Conservation (phyloP, 2,797 vertebrate species). For the Oreonectes daqikongensis region DNA sequence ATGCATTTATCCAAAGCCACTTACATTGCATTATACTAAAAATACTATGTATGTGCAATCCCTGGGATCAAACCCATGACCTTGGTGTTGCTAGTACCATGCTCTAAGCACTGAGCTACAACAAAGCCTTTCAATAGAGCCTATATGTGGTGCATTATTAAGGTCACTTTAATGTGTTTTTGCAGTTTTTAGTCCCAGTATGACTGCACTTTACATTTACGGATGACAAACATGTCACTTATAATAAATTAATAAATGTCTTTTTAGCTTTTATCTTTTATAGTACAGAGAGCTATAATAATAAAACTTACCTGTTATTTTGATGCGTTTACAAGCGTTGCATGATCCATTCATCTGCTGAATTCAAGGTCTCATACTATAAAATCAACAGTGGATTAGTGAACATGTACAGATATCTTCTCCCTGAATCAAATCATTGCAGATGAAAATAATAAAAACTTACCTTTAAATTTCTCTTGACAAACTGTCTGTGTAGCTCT, state of each 20-base stretch:
- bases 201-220: background rate
- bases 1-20: too few relatives aligned
- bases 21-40: too few relatives aligned
- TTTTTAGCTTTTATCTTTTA: too few relatives aligned
- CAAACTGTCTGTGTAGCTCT: background rate
- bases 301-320: background rate
- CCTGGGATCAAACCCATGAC: too few relatives aligned
- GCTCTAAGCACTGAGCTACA: too few relatives aligned
- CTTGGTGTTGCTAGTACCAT: too few relatives aligned
- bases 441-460: background rate
- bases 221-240: background rate
- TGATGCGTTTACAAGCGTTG: background rate
- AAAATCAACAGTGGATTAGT: background rate
- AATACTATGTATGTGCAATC: too few relatives aligned
- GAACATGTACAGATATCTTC: background rate
- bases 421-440: background rate
- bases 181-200: too few relatives aligned
- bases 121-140: too few relatives aligned
- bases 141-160: too few relatives aligned
- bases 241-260: background rate
- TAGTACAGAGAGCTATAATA: background rate
- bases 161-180: background rate
- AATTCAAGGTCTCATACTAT: background rate
- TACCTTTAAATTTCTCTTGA: background rate
- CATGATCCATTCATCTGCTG: constrained; percentile 6